Evolutionary conservation across 2,113 vertebrate species (phyloP).

Genomic region (Rostratula benghalensis): DNA sequence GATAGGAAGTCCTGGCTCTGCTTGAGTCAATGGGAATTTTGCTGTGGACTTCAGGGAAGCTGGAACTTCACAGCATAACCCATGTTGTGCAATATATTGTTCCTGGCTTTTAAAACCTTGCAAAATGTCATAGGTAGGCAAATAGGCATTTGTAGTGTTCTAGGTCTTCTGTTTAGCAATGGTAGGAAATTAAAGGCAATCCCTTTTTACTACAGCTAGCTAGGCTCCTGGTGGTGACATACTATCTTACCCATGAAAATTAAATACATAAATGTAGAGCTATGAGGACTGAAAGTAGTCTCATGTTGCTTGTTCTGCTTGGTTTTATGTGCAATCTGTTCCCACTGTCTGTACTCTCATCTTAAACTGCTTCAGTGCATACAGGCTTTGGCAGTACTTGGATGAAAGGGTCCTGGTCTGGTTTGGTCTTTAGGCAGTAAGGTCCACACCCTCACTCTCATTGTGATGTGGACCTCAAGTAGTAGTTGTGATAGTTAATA

Average conservation of each 20-base stretch:
- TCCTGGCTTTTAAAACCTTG: constrained; percentile 6
- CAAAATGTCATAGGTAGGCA: not conserved
- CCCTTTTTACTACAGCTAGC: not conserved
- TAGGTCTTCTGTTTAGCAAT: not conserved
- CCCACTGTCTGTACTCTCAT: not conserved
- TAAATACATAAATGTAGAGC: not conserved
- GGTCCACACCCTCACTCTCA: not conserved
- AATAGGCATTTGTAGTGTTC: not conserved
- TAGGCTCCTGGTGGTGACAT: not conserved
- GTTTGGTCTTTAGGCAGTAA: not conserved
- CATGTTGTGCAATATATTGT: not conserved
- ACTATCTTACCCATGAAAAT: not conserved
- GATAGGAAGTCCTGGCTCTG: constrained; percentile 54
- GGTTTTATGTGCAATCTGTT: not conserved
- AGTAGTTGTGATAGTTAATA: not conserved
- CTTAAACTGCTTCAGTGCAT: not conserved
- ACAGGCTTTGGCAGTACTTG: not conserved
- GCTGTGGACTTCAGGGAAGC: constrained; percentile 7
- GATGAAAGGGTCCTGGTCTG: not conserved
- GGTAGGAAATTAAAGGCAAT: not conserved
- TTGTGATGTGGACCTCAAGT: not conserved
- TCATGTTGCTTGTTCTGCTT: not conserved
- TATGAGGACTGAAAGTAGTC: not conserved
- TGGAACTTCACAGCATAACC: not conserved
- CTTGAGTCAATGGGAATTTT: constrained; percentile 52